Percentiles rank a stretch among this genome's conserved stretches.
Conservation (phyloP, 2,113 vertebrate species). For the Natator depressus region DNA sequence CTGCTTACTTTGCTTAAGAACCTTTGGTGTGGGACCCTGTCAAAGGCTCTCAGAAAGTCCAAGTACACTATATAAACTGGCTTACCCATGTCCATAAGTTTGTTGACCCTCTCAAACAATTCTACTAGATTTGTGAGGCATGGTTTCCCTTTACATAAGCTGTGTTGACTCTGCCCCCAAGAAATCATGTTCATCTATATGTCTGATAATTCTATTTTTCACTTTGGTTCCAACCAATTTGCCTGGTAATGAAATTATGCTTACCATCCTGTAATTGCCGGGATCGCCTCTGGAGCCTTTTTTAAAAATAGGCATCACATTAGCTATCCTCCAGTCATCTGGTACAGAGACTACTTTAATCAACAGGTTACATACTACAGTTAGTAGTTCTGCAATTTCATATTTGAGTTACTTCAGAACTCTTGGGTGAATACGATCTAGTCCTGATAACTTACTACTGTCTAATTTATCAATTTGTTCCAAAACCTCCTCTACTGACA, state of each 20-base stretch:
- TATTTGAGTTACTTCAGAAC: neutral
- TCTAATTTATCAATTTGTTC: too few relatives aligned
- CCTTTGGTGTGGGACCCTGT: neutral
- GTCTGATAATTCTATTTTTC: neutral
- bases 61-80: neutral
- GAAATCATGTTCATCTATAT: neutral
- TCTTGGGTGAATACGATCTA: neutral
- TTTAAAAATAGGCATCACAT: neutral
- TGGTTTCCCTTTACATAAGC: neutral
- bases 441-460: neutral
- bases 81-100: neutral
- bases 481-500: neutral
- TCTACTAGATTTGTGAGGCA: neutral
- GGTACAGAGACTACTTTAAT: neutral
- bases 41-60: neutral
- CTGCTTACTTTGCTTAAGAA: neutral
- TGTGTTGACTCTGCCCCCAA: neutral
- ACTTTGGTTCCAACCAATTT: neutral
- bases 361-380: neutral
- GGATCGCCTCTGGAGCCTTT: neutral
- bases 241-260: neutral
- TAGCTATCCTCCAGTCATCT: neutral
- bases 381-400: neutral
- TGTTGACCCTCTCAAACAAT: neutral
- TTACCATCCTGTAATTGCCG: neutral